Evolutionary conservation across 64 coral and sea anemone genomes (phyloP), one percentile per base, ranked within the genome.

Genomic region (Hydrozoanthus tunicans): DNA sequence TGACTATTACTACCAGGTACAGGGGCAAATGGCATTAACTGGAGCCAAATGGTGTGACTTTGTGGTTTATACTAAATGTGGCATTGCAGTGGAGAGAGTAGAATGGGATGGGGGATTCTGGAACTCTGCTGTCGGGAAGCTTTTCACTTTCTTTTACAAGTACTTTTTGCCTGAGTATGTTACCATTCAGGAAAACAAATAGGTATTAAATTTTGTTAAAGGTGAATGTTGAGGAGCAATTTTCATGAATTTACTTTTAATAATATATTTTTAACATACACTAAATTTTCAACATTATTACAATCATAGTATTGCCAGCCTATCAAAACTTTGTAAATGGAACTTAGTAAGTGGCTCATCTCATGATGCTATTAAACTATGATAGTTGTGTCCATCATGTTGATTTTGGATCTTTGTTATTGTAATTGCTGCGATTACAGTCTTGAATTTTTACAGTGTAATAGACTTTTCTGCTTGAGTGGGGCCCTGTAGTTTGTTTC

Each of bases 1-100:
- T 24, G 69, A 71, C 11, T 71, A 71, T 24, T 71, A 24, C 69
- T 71, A 17, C 5, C 69, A 71, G 15, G n/a, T 71, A 24, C 69
- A 71, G n/a, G 69, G 69, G 15, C 69, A 71, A 71, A 71, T 71
- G 69, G 69, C 69, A 25, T 5, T 71, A 5, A 71, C 69, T 71
- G 69, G 69, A 5, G 69, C 69, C 15, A 11, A 71, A 15, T 71
- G 69, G 69, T 71, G 69, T 24, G 69, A 71, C 15, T 71, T 71
- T 71, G 69, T 71, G 11, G 15, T 71, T 24, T 71, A 71, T 71
- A 71, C 69, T 15, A 71, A 71, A 71, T 11, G 4, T 71, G 69
- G 69, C 15, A 71, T 71, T 71, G 11, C n/a, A 8, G 15, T 71
- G 11, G 69, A 71, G 69, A 71, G 69, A 71, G 15, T 71, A 4